phyloP scores from a whole-genome alignment of 2,113 vertebrate genomes.

The Empidonax alnorum region DNA sequence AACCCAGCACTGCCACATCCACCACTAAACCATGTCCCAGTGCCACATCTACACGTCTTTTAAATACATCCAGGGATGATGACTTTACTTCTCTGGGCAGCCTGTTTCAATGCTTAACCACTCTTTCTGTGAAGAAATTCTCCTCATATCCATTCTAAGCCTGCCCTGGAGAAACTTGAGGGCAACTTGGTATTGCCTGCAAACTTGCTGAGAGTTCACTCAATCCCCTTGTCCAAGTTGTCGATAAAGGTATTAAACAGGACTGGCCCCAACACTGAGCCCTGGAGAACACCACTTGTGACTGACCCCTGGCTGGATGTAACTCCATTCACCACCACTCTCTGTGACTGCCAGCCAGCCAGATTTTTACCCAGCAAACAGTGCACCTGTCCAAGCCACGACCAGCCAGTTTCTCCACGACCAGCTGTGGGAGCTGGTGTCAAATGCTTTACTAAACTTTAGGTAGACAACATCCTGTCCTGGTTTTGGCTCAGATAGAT shows the following conservation, averaged over 20 bases:
- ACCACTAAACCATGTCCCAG: not conserved
- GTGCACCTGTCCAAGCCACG: not conserved
- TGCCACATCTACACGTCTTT: not conserved
- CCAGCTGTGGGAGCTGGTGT: not conserved
- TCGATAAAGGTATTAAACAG: not conserved
- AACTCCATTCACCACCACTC: not conserved
- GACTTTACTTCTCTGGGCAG: not conserved
- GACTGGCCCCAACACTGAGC: not conserved
- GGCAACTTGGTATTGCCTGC: not conserved
- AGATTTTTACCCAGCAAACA: not conserved
- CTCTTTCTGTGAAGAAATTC: not conserved
- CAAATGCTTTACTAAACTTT: not conserved
- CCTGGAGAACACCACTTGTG: too few relatives aligned
- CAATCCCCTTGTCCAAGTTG: fast-evolving
- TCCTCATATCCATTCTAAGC: not conserved
- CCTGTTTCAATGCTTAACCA: not conserved
- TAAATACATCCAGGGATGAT: not conserved
- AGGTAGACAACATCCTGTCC: not conserved
- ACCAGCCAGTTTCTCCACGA: not conserved
- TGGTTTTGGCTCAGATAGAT: not conserved
- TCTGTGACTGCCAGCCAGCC: not conserved
- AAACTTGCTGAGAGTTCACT: not conserved
- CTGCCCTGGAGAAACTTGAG: not conserved
- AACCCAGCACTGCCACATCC: not conserved
- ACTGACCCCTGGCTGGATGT: not conserved